Conservation (phyloP, 2,113 vertebrate genomes). For the Dasyurus viverrinus region DNA sequence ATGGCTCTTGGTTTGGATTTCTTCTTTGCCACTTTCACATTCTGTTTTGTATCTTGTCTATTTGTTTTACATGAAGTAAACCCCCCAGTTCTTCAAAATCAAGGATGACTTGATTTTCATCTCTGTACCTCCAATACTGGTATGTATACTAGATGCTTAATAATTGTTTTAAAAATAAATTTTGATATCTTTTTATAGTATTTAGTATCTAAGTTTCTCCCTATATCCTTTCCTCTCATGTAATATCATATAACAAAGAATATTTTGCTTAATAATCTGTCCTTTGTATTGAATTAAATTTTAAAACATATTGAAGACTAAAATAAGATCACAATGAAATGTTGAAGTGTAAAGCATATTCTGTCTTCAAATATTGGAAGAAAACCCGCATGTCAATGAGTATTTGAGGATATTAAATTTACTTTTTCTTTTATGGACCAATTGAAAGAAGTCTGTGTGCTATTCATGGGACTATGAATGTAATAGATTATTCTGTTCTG, state of each 20-base stretch:
- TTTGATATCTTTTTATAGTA: background rate
- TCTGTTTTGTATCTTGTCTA: background rate
- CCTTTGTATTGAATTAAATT: background rate
- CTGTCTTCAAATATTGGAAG: background rate
- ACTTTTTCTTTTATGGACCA: background rate
- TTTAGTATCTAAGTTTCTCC: background rate
- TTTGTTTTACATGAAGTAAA: background rate
- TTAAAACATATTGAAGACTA: background rate
- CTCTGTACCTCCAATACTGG: background rate
- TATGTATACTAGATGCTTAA: background rate
- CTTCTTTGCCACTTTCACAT: background rate
- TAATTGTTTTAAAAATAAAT: background rate
- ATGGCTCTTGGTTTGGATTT: background rate
- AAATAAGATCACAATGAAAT: background rate
- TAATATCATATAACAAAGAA: background rate
- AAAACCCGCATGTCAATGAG: background rate
- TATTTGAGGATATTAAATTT: background rate
- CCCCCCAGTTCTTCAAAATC: background rate
- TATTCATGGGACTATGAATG: background rate
- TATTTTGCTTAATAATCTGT: background rate
- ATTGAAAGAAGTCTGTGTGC: background rate
- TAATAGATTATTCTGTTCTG: background rate
- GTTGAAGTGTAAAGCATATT: constrained; percentile 23
- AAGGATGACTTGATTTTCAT: background rate
- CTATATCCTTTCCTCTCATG: background rate